Evolutionary conservation across 2,888 invertebrate species (phyloP), one percentile per base, ranked within the genome.

Genomic region (Clepsis dumicolana): DNA sequence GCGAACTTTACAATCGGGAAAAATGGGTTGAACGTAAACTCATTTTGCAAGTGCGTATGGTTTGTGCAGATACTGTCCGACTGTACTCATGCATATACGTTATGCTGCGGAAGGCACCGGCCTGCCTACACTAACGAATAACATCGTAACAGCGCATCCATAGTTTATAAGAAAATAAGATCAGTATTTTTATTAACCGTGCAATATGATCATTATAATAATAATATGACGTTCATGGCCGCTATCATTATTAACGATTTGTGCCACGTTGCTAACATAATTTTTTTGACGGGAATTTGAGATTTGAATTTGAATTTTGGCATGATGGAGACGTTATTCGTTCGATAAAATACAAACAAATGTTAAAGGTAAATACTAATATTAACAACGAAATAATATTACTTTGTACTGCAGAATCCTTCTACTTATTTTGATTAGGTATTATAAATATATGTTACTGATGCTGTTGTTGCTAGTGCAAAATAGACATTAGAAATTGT

Each of bases 391-490:
- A 63, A 67, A 67, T 67, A 67, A 67, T 57, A 63, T 63, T 35
- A 67, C 56, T 67, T 67, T 67, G 67, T 67, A 67, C 67, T 57
- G 67, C 62, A 38, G 21, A 52, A 27, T 50, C 35, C 21, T 41
- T n/a, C 41, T 44, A 41, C 24, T 54, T 57, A 62, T 63, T 21
- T 8, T 41, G 59, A 59, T 25, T 25, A 25, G 16, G 25, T 10
- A 29, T 29, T 29, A 5, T 29, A 29, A 29, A 1, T 29, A 21
- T 29, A 41, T 41, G 53, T 32, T 29, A 38, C 50, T 56, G 67
- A 56, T 27, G 35, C 27, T 25, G 35, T 54, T 48, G 21, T 48
- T 21, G 21, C 21, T 21, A 5, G 10, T 48, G 21, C 12, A 48
- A 48, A 12, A 21, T 21, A 21, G 4, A 44, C 8, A 16, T 16